phyloP scores from a whole-genome alignment of 2,113 vertebrate genomes.

The Perca schrenkii region DNA sequence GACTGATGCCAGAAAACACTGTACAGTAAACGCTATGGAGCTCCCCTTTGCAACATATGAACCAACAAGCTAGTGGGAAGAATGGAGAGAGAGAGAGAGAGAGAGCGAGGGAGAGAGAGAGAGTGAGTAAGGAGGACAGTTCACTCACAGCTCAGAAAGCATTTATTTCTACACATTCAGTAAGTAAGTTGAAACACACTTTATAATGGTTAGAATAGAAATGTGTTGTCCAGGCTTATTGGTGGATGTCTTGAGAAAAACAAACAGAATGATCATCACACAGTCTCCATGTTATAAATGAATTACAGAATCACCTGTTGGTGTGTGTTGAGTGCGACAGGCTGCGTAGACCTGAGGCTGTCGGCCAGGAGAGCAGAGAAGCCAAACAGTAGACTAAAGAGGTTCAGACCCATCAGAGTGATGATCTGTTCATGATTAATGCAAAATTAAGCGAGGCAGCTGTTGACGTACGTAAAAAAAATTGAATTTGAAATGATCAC shows the following conservation, averaged over 20 bases:
- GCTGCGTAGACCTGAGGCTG: conserved; percentile 45
- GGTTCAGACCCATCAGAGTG: conserved; percentile 72
- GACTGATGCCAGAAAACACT: conserved; percentile 73
- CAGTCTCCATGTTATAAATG: neutral
- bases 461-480: neutral
- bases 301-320: conserved; percentile 72
- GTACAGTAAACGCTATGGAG: conserved; percentile 65
- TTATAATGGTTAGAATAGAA: neutral
- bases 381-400: conserved; percentile 77
- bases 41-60: conserved; percentile 73
- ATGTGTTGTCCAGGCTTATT: neutral
- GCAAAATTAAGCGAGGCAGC: neutral
- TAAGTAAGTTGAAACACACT: neutral
- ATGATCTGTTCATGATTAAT: conserved; percentile 66
- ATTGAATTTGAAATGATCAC: neutral
- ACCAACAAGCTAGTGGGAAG: conserved; percentile 62
- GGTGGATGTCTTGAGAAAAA: neutral
- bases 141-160: neutral
- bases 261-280: neutral
- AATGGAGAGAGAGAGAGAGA: neutral
- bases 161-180: neutral
- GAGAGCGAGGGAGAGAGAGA: too few species aligned
- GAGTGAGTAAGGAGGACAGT: neutral
- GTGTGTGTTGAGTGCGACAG: conserved; percentile 36
- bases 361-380: conserved; percentile 71